phyloP scores from a whole-genome alignment of 2,113 vertebrate genomes.

The Ctenodactylus gundi region DNA sequence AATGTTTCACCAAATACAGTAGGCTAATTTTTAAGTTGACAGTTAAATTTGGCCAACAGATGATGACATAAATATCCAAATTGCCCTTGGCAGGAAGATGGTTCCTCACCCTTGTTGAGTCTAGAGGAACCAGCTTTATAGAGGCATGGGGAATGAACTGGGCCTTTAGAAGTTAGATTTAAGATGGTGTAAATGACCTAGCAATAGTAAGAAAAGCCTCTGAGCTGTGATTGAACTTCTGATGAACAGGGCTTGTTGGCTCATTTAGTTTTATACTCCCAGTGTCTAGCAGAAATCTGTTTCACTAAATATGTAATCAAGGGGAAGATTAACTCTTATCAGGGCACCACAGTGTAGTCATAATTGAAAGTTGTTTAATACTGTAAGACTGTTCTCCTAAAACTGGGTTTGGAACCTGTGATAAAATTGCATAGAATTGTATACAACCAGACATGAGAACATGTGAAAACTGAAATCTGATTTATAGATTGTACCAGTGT shows the following conservation, averaged over 20 bases:
- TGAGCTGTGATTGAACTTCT: background rate
- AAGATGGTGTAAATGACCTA: background rate
- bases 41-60: no score
- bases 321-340: background rate
- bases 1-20: no score
- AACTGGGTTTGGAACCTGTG: background rate
- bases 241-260: background rate
- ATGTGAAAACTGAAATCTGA: background rate
- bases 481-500: background rate
- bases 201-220: background rate
- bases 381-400: background rate
- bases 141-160: background rate
- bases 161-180: background rate
- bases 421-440: background rate
- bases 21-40: no score
- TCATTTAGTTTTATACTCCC: background rate
- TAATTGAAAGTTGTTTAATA: conserved; percentile 13
- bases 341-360: background rate
- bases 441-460: rapidly evolving
- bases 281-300: background rate
- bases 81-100: no score
- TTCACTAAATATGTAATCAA: background rate
- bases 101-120: no score
- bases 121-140: background rate
- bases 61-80: no score